Conservation (phyloP, 2,888 invertebrate species). For the Camptogramma bilineatum region DNA sequence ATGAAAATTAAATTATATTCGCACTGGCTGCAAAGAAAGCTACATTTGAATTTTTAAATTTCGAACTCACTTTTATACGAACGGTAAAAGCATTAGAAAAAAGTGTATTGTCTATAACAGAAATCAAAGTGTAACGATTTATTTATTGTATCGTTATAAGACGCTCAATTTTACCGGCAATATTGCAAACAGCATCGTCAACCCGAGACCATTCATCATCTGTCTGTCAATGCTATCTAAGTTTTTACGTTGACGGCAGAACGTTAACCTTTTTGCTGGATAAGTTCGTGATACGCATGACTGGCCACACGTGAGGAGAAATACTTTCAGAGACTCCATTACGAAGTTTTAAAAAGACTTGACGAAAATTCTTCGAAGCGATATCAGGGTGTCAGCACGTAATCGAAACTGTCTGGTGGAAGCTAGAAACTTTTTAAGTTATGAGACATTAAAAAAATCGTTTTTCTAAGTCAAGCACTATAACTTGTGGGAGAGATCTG, state of each 20-base stretch:
- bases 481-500: too few species aligned
- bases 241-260: slow-evolving; percentile 67
- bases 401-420: not conserved
- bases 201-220: slow-evolving; percentile 67
- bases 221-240: slow-evolving; percentile 73
- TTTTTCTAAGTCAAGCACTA: too few species aligned
- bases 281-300: slow-evolving; percentile 53
- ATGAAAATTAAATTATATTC: too few species aligned
- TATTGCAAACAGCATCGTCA: slow-evolving; percentile 59
- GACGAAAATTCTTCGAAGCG: slow-evolving; percentile 21
- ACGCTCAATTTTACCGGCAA: slow-evolving; percentile 28
- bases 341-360: slow-evolving; percentile 36
- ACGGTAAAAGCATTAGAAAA: too few species aligned
- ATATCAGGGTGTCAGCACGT: not conserved
- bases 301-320: slow-evolving; percentile 50
- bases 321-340: slow-evolving; percentile 44
- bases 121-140: not conserved
- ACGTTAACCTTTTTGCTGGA: slow-evolving; percentile 72
- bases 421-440: not conserved
- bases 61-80: not conserved
- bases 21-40: not conserved
- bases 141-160: not conserved
- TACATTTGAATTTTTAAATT: not conserved
- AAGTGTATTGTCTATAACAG: not conserved
- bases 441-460: not conserved